These are phyloP conservation scores for Trachymyrmex cornetzi DNA, from an alignment of 1,140 invertebrate genomes.

Conservation along the genomic window DNA sequence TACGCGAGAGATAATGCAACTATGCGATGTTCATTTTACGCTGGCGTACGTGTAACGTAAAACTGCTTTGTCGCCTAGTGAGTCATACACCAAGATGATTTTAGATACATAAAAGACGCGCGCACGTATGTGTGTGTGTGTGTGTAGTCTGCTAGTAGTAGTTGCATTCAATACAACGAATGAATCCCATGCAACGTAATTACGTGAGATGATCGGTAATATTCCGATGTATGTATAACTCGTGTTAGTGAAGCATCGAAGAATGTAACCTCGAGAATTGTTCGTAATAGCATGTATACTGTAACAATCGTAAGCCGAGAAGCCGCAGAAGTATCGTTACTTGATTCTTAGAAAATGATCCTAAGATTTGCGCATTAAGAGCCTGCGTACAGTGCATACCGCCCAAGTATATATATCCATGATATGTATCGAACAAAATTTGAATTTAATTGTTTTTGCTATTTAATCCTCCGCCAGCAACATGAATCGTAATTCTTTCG, in stretches of 20 bases:
- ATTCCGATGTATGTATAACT: constrained; percentile 34
- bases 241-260: constrained; percentile 33
- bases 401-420: too few relatives aligned
- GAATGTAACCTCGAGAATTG: constrained; percentile 51
- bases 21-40: constrained; percentile 34
- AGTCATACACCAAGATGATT: constrained; percentile 34
- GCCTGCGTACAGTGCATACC: too few relatives aligned
- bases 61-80: constrained; percentile 58
- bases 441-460: too few relatives aligned
- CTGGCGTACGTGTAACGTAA: constrained; percentile 43
- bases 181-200: constrained; percentile 45
- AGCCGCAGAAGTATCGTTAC: constrained; percentile 29
- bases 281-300: constrained; percentile 33
- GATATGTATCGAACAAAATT: too few relatives aligned
- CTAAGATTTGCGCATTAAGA: not conserved
- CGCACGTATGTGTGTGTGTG: not conserved
- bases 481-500: too few relatives aligned
- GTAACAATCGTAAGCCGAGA: constrained; percentile 22
- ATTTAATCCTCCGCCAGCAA: too few relatives aligned
- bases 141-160: not conserved
- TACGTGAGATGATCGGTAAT: constrained; percentile 58
- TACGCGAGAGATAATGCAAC: constrained; percentile 26
- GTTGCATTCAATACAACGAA: constrained; percentile 35
- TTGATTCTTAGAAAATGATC: constrained; percentile 33
- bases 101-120: not conserved